A percentile compares a stretch with the other conserved stretches of the same genome.
Conservation (phyloP, 2,888 invertebrate genomes). For the Nomada ferruginata region DNA sequence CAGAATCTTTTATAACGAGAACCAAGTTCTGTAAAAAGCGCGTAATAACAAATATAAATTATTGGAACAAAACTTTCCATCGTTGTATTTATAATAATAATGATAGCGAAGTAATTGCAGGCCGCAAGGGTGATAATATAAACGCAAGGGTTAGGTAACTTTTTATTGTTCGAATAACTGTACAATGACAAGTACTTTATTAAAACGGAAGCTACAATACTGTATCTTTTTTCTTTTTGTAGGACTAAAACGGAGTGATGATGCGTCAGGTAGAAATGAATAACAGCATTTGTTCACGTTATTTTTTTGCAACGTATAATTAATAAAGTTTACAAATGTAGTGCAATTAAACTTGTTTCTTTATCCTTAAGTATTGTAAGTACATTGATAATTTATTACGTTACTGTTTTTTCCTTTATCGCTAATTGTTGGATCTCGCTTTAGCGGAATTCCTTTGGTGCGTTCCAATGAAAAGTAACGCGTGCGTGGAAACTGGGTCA, state of each 20-base stretch:
- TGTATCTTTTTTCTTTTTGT: not conserved
- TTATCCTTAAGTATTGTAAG: slow-evolving; percentile 72
- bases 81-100: slow-evolving; percentile 17
- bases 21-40: slow-evolving; percentile 8
- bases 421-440: slow-evolving; percentile 47
- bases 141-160: not conserved
- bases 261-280: slow-evolving; percentile 23
- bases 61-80: slow-evolving; percentile 4
- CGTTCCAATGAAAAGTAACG: slow-evolving; percentile 39
- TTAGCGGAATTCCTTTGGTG: slow-evolving; percentile 35
- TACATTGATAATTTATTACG: slow-evolving; percentile 68
- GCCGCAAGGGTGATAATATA: not conserved
- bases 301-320: slow-evolving; percentile 76
- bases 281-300: slow-evolving; percentile 30
- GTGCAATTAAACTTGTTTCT: slow-evolving; percentile 72
- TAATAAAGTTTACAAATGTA: slow-evolving; percentile 79
- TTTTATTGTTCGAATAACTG: slow-evolving; percentile 6
- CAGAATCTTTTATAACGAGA: slow-evolving; percentile 9
- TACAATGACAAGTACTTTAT: slow-evolving; percentile 1
- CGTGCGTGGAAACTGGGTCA: slow-evolving; percentile 26
- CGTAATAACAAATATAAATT: slow-evolving; percentile 7
- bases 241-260: not conserved
- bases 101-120: not conserved
- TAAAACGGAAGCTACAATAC: not conserved
- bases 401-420: slow-evolving; percentile 44